Evolutionary conservation across 35 echinoderm and acorn worm genomes (phyloP).

Genomic region (Apostichopus parvimensis): DNA sequence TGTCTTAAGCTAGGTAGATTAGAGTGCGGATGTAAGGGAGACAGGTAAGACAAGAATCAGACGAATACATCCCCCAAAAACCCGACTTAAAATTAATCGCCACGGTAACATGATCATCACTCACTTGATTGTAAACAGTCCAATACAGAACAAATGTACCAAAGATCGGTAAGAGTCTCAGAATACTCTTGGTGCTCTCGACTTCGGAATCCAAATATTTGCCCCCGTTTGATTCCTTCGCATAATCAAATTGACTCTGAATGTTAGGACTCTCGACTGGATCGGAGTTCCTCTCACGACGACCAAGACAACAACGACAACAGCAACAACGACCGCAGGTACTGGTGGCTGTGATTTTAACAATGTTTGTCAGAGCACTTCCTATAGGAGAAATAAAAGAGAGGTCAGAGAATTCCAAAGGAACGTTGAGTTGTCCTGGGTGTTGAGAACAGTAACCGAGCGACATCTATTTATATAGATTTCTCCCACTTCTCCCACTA

Average conservation of each 20-base stretch:
- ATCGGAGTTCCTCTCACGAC: neutral
- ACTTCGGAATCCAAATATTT: constrained; percentile 61
- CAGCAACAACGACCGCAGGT: neutral
- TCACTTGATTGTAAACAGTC: constrained; percentile 89
- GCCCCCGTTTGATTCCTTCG: constrained; percentile 74
- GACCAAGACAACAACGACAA: no score
- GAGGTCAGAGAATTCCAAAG: neutral
- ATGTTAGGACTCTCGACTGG: constrained; percentile 24
- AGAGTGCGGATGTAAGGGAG: neutral
- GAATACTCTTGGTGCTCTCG: constrained; percentile 73
- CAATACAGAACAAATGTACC: constrained; percentile 79
- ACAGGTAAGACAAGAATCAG: neutral
- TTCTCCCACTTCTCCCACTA: no score
- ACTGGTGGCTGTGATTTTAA: constrained; percentile 59
- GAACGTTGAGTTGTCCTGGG: no score
- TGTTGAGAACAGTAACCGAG: no score
- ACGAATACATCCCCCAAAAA: no score
- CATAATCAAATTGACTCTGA: constrained; percentile 71
- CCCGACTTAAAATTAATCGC: no score
- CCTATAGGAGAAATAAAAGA: constrained; percentile 54
- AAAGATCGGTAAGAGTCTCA: constrained; percentile 79
- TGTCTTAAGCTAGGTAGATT: no score
- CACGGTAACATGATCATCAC: neutral
- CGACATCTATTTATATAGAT: no score
- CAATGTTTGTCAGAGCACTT: constrained; percentile 67